Evolutionary conservation across 2,797 vertebrate genomes (phyloP).

Genomic region (Strix occidentalis): DNA sequence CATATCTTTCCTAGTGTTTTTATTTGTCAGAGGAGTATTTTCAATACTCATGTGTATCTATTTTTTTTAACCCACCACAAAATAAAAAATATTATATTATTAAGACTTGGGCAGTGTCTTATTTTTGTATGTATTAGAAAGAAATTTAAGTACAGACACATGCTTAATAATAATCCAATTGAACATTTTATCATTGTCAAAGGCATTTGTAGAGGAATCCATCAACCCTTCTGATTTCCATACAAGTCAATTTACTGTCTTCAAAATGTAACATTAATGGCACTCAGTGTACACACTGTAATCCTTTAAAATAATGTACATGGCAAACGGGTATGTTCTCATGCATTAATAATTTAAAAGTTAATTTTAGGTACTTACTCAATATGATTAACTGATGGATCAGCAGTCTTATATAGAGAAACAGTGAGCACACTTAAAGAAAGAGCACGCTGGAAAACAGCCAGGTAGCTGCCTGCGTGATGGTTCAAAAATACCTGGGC

Average conservation of each 20-base stretch:
- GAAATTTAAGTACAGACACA: not conserved
- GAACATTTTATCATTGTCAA: not conserved
- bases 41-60: not conserved
- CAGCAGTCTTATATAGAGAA: slow-evolving; percentile 45
- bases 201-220: not conserved
- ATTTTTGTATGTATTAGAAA: not conserved
- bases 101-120: not conserved
- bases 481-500: slow-evolving; percentile 18
- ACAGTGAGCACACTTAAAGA: slow-evolving; percentile 15
- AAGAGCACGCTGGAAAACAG: slow-evolving; percentile 15
- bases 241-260: slow-evolving; percentile 52
- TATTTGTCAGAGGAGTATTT: slow-evolving; percentile 39
- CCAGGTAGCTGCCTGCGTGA: not conserved
- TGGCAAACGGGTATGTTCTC: slow-evolving; percentile 21
- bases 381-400: slow-evolving; percentile 63
- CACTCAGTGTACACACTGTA: slow-evolving; percentile 38
- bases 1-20: slow-evolving; percentile 27
- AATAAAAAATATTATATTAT: not conserved
- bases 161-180: not conserved
- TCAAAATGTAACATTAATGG: slow-evolving; percentile 2
- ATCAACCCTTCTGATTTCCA: not conserved
- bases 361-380: slow-evolving; percentile 40
- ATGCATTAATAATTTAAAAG: slow-evolving; percentile 54
- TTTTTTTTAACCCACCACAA: not conserved
- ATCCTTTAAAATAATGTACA: slow-evolving; percentile 47